Evolutionary conservation across 2,888 invertebrate genomes (phyloP), one percentile per base, ranked within the genome.

Genomic region (Mermis nigrescens): DNA sequence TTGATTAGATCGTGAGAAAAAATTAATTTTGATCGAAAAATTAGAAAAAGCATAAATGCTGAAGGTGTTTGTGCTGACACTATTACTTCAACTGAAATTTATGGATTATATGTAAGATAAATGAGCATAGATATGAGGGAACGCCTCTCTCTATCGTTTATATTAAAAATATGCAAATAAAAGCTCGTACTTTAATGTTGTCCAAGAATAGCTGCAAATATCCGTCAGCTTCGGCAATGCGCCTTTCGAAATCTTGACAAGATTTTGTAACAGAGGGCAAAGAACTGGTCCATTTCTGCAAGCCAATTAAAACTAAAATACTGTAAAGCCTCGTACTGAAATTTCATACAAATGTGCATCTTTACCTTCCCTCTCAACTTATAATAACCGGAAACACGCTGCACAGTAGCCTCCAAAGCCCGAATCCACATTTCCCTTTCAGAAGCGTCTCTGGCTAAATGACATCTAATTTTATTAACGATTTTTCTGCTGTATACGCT

Each of bases 341-440:
- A 38, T 38, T 38, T 38, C 7, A 7, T 7, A 38, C 7, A 38
- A 24, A 53, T n/a, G 56, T n/a, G 3, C 4, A 32, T 7, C 2
- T 24, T 4, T 53, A 59, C 61, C 29, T 38, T 38, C 19, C 38
- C 62, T 7, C 57, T 61, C 4, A 67, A 65, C n/a, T 61, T 62
- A 45, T 69, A 69, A 55, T 65, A 69, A 52, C 69, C 69, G 48
- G 66, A 65, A 48, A 66, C 66, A 12, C 64, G 62, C 19, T 71
- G 69, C 55, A 95, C 94, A 45, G 91, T 89, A 73, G 89, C 89
- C 75, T 99, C 94, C 62, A 98, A 77, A 48, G 88, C 86, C 46
- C 86, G 82, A 60, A 98, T 87, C 98, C 98, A 98, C 66, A 84
- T 82, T 73, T 95, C 94, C 57, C 95, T 80, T 73, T 98, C 95